phyloP scores from a whole-genome alignment of 2,113 vertebrate species.

The Todiramphus saurophagus region DNA sequence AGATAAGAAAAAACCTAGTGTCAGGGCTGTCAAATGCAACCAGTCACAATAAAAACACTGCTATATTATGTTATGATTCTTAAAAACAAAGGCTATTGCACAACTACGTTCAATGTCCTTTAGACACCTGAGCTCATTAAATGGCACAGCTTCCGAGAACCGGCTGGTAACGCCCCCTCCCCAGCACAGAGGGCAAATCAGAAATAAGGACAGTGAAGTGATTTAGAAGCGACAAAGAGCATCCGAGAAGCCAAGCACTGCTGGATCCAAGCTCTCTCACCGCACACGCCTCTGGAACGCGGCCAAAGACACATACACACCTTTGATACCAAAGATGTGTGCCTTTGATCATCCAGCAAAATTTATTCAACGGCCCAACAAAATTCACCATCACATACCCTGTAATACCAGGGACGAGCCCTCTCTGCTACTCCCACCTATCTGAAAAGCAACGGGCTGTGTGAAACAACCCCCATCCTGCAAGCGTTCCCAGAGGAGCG shows the following conservation, averaged over 20 bases:
- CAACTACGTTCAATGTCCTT: not conserved
- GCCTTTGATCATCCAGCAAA: no score
- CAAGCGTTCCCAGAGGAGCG: rapidly evolving
- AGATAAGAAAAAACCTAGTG: not conserved
- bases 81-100: not conserved
- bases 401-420: not conserved
- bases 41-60: not conserved
- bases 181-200: not conserved
- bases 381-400: not conserved
- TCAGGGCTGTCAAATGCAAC: not conserved
- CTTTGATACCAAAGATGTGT: no score
- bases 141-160: not conserved
- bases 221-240: not conserved
- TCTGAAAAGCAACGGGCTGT: not conserved
- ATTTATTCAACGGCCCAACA: not conserved
- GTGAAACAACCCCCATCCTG: not conserved
- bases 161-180: not conserved
- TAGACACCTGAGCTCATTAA: not conserved
- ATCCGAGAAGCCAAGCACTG: not conserved
- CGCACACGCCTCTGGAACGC: no score
- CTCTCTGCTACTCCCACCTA: no score
- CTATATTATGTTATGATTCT: not conserved
- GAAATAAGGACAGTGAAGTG: not conserved
- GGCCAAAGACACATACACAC: not conserved
- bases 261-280: not conserved